A percentile compares a stretch with the other conserved stretches of the same genome.
Evolutionary conservation across 2,797 vertebrate species (phyloP).

Genomic region (Hirundo rustica): DNA sequence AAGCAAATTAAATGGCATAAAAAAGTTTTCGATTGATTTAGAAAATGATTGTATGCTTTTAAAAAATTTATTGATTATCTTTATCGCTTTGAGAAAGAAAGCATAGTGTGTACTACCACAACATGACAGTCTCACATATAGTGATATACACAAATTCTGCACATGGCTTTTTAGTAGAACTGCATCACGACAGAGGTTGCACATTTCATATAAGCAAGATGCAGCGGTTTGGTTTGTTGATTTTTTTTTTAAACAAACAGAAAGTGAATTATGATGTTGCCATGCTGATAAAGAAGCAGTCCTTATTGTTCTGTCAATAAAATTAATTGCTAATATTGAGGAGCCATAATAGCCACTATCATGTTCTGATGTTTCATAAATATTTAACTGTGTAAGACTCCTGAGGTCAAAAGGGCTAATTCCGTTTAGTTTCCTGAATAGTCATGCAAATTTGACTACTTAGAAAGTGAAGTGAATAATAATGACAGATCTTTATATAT

Average conservation of each 20-base stretch:
- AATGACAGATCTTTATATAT: not conserved
- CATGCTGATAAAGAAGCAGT: slow-evolving; percentile 8
- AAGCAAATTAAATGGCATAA: slow-evolving; percentile 85
- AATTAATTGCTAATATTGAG: slow-evolving; percentile 71
- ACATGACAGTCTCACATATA: not conserved
- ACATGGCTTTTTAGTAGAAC: not conserved
- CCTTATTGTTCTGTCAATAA: slow-evolving; percentile 68
- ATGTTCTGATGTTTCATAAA: slow-evolving; percentile 64
- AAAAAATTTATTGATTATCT: slow-evolving; percentile 76
- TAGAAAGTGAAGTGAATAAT: slow-evolving; percentile 41
- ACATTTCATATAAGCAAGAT: not conserved
- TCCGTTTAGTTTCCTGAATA: slow-evolving; percentile 41
- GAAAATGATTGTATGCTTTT: slow-evolving; percentile 52
- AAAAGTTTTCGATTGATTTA: slow-evolving; percentile 82
- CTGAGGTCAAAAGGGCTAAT: slow-evolving; percentile 63
- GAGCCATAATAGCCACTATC: slow-evolving; percentile 55
- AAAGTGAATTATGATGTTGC: slow-evolving; percentile 10
- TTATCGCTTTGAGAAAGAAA: slow-evolving; percentile 47
- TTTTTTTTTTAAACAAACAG: slow-evolving; percentile 52
- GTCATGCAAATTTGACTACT: slow-evolving; percentile 18
- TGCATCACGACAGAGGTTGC: not conserved
- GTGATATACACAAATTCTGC: not conserved
- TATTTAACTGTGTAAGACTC: slow-evolving; percentile 61
- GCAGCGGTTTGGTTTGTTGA: not conserved
- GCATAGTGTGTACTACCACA: not conserved